Evolutionary conservation across 2,797 vertebrate genomes (phyloP).

Genomic region (Lithobates pipiens): DNA sequence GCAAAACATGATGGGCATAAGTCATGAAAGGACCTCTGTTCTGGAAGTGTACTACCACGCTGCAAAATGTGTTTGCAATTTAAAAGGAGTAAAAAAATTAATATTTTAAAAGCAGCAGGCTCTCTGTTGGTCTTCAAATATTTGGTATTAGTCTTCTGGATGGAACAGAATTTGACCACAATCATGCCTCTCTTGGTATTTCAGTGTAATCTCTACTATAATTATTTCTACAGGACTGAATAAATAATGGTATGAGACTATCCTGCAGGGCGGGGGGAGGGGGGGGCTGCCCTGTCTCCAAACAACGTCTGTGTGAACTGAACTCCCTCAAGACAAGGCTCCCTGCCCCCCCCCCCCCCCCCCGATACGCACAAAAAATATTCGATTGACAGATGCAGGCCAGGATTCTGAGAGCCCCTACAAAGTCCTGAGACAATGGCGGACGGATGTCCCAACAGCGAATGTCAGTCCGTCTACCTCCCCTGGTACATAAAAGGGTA

Average conservation of each 20-base stretch:
- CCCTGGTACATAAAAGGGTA: conserved; percentile 87
- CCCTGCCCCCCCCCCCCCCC: background rate
- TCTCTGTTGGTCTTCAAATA: conserved; percentile 12
- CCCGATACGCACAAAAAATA: background rate
- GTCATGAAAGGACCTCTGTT: background rate
- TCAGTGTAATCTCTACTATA: background rate
- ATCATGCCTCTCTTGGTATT: background rate
- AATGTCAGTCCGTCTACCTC: conserved; percentile 72
- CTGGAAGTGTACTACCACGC: background rate
- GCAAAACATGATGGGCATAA: background rate
- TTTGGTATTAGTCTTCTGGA: conserved; percentile 8
- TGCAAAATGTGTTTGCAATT: background rate
- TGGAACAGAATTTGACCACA: background rate
- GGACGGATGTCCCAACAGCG: background rate
- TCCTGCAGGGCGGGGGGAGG: background rate
- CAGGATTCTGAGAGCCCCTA: background rate
- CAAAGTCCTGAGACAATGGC: conserved; percentile 16
- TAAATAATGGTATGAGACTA: background rate
- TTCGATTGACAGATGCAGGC: background rate
- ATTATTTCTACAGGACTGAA: conserved; percentile 14
- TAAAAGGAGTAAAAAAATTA: background rate
- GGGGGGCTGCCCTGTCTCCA: background rate
- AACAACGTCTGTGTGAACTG: conserved; percentile 1
- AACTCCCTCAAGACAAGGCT: background rate
- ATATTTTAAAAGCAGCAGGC: conserved; percentile 29